Evolutionary conservation across 2,888 invertebrate species (phyloP).

Genomic region (Arge pagana): DNA sequence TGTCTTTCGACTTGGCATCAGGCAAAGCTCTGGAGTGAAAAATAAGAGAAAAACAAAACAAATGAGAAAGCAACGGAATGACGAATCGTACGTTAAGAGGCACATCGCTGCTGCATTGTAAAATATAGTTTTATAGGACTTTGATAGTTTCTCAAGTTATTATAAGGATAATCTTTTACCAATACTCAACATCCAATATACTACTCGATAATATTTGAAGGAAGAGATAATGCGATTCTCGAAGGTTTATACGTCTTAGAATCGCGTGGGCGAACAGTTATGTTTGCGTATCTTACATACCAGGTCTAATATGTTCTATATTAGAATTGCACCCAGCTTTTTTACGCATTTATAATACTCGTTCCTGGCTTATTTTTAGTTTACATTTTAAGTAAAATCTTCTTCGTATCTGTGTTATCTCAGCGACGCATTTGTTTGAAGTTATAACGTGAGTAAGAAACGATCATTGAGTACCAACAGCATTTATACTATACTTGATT

Average conservation of each 20-base stretch:
- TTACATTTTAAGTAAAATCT: background rate
- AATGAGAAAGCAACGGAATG: too few relatives aligned
- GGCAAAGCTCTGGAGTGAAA: too few relatives aligned
- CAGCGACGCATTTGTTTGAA: background rate
- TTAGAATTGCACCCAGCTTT: constrained; percentile 26
- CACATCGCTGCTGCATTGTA: constrained; percentile 15
- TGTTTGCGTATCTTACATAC: constrained; percentile 19
- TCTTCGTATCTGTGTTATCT: background rate
- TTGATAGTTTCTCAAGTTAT: constrained; percentile 10
- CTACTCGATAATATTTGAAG: constrained; percentile 3
- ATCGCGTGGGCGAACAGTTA: constrained; percentile 24
- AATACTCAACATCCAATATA: constrained; percentile 16
- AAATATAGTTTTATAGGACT: constrained; percentile 15
- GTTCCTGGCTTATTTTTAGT: constrained; percentile 35
- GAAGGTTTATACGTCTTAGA: too few relatives aligned
- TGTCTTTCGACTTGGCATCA: too few relatives aligned
- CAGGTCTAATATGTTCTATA: constrained; percentile 15
- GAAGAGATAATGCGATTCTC: too few relatives aligned
- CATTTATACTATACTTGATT: constrained; percentile 31
- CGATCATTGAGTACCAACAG: constrained; percentile 31
- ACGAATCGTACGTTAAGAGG: too few relatives aligned
- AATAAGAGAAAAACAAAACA: constrained; percentile 5
- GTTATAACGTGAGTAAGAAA: constrained; percentile 13
- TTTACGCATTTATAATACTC: constrained; percentile 37
- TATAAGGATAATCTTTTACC: background rate